Percentiles rank a stretch among this genome's conserved stretches.
Evolutionary conservation across 2,888 invertebrate genomes (phyloP).

Genomic region (Melieria crassipennis): DNA sequence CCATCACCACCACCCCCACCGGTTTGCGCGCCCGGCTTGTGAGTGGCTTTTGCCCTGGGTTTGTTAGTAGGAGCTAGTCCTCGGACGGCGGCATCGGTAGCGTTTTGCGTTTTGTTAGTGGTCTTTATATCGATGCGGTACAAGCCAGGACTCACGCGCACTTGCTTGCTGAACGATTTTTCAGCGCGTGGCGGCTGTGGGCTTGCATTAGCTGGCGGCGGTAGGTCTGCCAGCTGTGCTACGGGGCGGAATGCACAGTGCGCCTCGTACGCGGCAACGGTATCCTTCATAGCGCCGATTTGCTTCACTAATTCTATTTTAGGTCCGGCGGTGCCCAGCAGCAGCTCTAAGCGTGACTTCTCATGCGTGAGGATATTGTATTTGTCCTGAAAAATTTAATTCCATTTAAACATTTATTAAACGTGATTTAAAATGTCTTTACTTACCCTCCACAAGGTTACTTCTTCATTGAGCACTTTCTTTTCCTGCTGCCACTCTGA

Average conservation of each 20-base stretch:
- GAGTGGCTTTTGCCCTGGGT: constrained; percentile 20
- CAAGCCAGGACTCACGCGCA: constrained; percentile 64
- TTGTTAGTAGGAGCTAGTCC: constrained; percentile 22
- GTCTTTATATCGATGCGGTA: constrained; percentile 63
- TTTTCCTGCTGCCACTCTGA: constrained; percentile 67
- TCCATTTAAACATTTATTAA: background rate
- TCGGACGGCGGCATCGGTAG: constrained; percentile 28
- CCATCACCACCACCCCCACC: constrained; percentile 19
- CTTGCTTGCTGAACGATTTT: constrained; percentile 63
- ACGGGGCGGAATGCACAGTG: constrained; percentile 48
- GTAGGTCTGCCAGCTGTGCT: constrained; percentile 37
- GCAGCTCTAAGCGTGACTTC: constrained; percentile 57
- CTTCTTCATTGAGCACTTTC: constrained; percentile 58
- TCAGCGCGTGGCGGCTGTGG: constrained; percentile 51
- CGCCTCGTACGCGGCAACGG: constrained; percentile 46
- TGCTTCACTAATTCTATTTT: constrained; percentile 33
- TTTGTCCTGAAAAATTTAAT: constrained; percentile 51
- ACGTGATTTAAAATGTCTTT: constrained; percentile 16
- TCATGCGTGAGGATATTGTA: constrained; percentile 54
- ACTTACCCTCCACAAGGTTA: constrained; percentile 66
- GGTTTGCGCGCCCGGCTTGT: constrained; percentile 4
- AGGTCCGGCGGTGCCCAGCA: constrained; percentile 50
- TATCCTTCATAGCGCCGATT: constrained; percentile 45
- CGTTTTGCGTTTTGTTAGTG: constrained; percentile 50
- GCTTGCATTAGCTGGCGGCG: constrained; percentile 46